Conservation (phyloP, 2,113 vertebrate species). For the Ceyx margarethae region DNA sequence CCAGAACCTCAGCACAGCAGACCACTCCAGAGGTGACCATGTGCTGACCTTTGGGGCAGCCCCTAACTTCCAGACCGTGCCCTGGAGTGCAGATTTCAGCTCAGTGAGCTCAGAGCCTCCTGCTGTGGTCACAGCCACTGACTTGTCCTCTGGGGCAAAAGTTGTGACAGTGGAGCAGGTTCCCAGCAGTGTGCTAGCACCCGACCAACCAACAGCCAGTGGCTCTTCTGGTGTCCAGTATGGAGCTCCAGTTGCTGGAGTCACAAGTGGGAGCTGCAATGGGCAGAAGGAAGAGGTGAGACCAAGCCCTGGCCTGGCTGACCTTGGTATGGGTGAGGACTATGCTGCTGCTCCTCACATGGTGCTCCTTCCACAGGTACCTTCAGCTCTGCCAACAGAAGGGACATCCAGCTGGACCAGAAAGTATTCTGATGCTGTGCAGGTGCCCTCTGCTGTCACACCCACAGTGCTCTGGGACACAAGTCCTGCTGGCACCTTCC, state of each 20-base stretch:
- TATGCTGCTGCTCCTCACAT: not conserved
- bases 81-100: not conserved
- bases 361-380: not conserved
- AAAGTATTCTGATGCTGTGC: fast-evolving
- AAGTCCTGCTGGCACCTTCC: too few species aligned
- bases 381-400: not conserved
- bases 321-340: not conserved
- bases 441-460: not conserved
- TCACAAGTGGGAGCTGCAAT: fast-evolving
- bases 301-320: not conserved
- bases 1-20: not conserved
- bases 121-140: too few species aligned
- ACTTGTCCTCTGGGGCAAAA: not conserved
- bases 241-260: not conserved
- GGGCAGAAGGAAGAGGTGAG: not conserved
- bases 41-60: too few species aligned
- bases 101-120: fast-evolving
- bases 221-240: not conserved
- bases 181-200: fast-evolving
- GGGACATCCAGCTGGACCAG: fast-evolving
- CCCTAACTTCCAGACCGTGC: fast-evolving
- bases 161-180: fast-evolving
- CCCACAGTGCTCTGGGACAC: not conserved
- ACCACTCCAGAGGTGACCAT: not conserved
- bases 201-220: fast-evolving